Evolutionary conservation across 1,140 invertebrate species (phyloP), one percentile per base, ranked within the genome.

Genomic region (Brachionus sp.): DNA sequence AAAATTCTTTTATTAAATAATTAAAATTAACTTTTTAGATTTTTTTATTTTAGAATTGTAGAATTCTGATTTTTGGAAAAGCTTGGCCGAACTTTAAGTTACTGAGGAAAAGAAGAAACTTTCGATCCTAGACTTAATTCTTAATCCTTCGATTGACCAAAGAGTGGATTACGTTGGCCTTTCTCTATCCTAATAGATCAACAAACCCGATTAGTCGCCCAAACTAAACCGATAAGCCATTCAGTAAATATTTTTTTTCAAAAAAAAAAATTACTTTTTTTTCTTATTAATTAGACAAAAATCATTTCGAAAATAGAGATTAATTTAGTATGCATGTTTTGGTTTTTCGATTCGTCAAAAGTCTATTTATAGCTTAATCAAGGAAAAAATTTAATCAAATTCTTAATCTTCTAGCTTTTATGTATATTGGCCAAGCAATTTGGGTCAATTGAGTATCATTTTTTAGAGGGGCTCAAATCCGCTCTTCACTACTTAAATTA

Each of bases 301-400:
- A 66, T 66, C 25, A 66, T 33, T 66, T 66, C 10, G 35, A 66
- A 70, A 37, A 70, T 70, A 37, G 35, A 70, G 66, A 70, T 70
- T 70, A 70, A 70, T 70, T 37, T 7, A 37, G 25, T 66, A 66
- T 66, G 64, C 53, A 57, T 57, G 53, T 57, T 57, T 25, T 57
- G 6, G 7, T 57, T 66, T 35, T 10, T 70, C 6, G 37, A 42
- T 6, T 70, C 66, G 66, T 70, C 66, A 70, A 70, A 70, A 70
- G 66, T 70, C 66, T 70, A 70, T 42, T 66, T 70, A 39, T 1
- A 12, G n/a, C 35, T 70, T 19, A 70, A 39, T 39, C 33, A 70
- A 39, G 66, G 35, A 57, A 70, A 70, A 70, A 39, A 39, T 70
- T 70, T 70, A 39, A 70, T 39, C 16, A 37, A 70, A 70, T 70